A percentile compares a stretch with the other conserved stretches of the same genome.
Evolutionary conservation across 2,797 vertebrate species (phyloP).

Genomic region (Paramormyrops hopkinsi): DNA sequence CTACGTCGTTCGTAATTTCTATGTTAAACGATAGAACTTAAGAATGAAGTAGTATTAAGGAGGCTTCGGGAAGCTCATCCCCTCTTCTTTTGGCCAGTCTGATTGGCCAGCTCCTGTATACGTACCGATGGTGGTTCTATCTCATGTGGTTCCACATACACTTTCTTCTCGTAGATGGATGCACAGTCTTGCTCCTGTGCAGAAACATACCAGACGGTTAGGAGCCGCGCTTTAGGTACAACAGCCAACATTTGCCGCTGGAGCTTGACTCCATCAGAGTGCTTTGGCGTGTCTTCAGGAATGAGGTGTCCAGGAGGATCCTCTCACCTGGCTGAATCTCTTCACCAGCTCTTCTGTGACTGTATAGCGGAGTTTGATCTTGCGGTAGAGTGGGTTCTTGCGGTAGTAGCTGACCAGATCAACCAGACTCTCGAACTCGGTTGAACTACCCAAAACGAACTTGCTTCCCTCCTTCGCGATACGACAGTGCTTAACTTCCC

Average conservation of each 20-base stretch:
- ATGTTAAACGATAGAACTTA: not conserved
- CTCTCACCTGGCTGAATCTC: constrained; percentile 74
- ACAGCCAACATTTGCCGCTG: not conserved
- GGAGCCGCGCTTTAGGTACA: not conserved
- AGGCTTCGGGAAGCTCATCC: not conserved
- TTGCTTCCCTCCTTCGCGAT: constrained; percentile 79
- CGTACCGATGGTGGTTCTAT: constrained; percentile 81
- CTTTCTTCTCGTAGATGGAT: constrained; percentile 78
- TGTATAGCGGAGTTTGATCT: constrained; percentile 88
- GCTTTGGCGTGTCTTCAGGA: not conserved
- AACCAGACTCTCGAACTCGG: constrained; percentile 89
- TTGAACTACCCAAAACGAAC: constrained; percentile 83
- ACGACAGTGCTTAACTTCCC: constrained; percentile 91
- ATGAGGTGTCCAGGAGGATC: not conserved
- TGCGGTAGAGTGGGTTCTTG: constrained; percentile 86
- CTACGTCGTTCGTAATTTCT: not conserved
- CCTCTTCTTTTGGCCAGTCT: not conserved
- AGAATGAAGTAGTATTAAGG: not conserved
- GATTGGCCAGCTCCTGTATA: not conserved
- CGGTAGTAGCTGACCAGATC: constrained; percentile 87
- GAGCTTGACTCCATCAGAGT: not conserved
- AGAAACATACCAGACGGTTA: not conserved
- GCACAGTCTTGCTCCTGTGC: constrained; percentile 76
- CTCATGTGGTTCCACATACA: constrained; percentile 89
- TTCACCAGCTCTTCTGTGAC: constrained; percentile 83